A percentile compares a stretch with the other conserved stretches of the same genome.
Evolutionary conservation across 2,113 vertebrate species (phyloP).

Genomic region (Crotalus horridus): DNA sequence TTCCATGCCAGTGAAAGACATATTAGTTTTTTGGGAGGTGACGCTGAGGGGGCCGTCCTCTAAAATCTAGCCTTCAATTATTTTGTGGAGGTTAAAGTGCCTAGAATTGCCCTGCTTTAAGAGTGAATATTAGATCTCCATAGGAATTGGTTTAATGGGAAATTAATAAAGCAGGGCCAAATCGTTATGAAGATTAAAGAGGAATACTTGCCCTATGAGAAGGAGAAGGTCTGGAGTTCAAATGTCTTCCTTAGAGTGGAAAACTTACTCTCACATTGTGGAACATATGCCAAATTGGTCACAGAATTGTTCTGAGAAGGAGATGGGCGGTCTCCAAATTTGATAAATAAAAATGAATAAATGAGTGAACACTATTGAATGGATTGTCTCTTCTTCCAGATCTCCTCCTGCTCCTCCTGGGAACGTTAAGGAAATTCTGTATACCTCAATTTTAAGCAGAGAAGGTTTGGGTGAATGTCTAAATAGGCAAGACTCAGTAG

Average conservation of each 20-base stretch:
- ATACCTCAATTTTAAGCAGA: not conserved
- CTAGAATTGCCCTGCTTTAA: constrained; percentile 26
- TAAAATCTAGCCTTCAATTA: constrained; percentile 70
- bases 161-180: constrained; percentile 49
- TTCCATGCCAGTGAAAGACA: constrained; percentile 57
- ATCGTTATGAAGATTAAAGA: constrained; percentile 13
- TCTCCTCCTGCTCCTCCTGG: not conserved
- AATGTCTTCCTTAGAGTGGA: not conserved
- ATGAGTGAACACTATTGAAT: not conserved
- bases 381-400: not conserved
- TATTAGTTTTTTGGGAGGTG: constrained; percentile 65
- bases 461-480: not conserved
- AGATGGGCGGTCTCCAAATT: not conserved
- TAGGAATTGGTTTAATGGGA: constrained; percentile 40
- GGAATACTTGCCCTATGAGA: not conserved
- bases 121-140: constrained; percentile 46
- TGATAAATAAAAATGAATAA: not conserved
- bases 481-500: not conserved
- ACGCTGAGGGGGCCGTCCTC: constrained; percentile 48
- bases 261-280: constrained; percentile 10
- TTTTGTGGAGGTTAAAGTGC: constrained; percentile 65
- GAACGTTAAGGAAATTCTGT: not conserved
- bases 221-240: not conserved
- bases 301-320: not conserved
- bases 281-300: not conserved